A percentile compares a stretch with the other conserved stretches of the same genome.
Evolutionary conservation across 1,140 invertebrate genomes (phyloP).

Genomic region (Scaptomyza hsui): DNA sequence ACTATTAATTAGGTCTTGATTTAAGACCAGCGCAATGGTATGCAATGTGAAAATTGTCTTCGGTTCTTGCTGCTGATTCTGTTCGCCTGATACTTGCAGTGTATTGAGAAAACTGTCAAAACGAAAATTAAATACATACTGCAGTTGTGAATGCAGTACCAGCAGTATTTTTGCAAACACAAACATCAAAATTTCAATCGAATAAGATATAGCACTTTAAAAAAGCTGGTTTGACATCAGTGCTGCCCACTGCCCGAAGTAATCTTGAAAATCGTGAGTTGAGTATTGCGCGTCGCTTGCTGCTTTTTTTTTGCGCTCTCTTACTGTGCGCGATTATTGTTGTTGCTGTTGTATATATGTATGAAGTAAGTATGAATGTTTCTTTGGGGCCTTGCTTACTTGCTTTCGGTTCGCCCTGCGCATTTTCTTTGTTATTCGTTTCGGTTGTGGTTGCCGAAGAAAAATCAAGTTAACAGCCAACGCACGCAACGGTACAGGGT

Average conservation of each 20-base stretch:
- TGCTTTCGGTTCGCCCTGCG: slow-evolving; percentile 51
- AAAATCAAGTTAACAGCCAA: slow-evolving; percentile 78
- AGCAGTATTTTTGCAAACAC: no score
- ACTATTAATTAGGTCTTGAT: no score
- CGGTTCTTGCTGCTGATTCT: no score
- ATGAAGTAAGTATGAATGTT: slow-evolving; percentile 13
- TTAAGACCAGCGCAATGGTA: no score
- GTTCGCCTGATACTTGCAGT: no score
- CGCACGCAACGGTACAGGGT: slow-evolving; percentile 55
- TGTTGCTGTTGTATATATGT: slow-evolving; percentile 17
- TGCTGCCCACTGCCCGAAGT: slow-evolving; percentile 45
- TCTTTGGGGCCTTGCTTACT: slow-evolving; percentile 52
- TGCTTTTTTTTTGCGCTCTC: slow-evolving; percentile 42
- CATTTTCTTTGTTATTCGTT: slow-evolving; percentile 78
- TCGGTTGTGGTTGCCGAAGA: slow-evolving; percentile 58
- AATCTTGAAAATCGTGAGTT: slow-evolving; percentile 77
- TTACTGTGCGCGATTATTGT: slow-evolving; percentile 15
- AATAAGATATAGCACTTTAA: no score
- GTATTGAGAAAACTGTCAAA: no score
- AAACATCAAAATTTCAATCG: no score
- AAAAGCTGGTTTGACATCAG: no score
- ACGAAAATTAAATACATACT: no score
- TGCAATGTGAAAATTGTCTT: no score
- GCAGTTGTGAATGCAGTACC: no score
- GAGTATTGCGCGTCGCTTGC: slow-evolving; percentile 53